Percentiles rank a stretch among this genome's conserved stretches.
These are phyloP conservation scores for Gobiocypris rarus DNA, from an alignment of 2,113 vertebrate species.

Conservation along the genomic window DNA sequence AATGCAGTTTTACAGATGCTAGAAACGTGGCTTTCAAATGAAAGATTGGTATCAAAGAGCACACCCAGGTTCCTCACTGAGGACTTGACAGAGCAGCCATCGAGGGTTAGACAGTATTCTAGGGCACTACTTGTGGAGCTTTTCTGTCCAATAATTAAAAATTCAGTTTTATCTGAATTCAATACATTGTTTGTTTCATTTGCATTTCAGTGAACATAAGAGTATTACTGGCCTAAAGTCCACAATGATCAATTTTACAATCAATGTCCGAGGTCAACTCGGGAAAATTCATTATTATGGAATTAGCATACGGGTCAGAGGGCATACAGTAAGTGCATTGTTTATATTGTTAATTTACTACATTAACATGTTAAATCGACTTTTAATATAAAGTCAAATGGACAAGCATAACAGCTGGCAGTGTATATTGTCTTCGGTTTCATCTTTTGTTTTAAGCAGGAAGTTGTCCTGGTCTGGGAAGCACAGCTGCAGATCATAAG, in stretches of 20 bases:
- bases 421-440: slow-evolving; percentile 19
- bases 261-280: neutral
- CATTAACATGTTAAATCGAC: neutral
- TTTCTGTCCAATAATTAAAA: too few relatives aligned
- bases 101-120: too few relatives aligned
- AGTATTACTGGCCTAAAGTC: neutral
- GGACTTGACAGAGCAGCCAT: too few relatives aligned
- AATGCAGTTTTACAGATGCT: too few relatives aligned
- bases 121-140: too few relatives aligned
- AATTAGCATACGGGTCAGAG: neutral
- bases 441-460: slow-evolving; percentile 5
- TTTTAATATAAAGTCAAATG: neutral
- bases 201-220: neutral
- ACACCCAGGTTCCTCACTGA: too few relatives aligned
- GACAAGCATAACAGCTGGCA: neutral
- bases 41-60: too few relatives aligned
- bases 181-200: neutral
- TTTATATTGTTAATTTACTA: neutral
- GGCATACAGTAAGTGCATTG: neutral
- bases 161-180: too few relatives aligned
- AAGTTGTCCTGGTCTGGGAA: slow-evolving; percentile 17
- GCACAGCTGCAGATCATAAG: slow-evolving; percentile 50
- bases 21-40: too few relatives aligned
- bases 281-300: neutral
- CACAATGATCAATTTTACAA: neutral